Conservation (phyloP, 2,113 vertebrate species). For the Pavo muticus region DNA sequence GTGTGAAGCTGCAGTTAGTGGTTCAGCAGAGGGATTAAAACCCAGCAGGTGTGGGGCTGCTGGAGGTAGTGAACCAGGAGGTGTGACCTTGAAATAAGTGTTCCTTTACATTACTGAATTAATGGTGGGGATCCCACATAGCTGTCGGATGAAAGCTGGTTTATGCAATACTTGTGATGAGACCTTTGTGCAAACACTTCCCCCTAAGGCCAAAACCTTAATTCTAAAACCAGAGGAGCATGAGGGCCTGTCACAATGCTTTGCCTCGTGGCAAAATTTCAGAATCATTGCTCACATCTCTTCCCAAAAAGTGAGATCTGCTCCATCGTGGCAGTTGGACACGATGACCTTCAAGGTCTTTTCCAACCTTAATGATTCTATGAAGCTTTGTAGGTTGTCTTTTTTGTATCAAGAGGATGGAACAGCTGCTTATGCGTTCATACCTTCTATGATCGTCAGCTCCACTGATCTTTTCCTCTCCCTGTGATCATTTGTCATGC, state of each 20-base stretch:
- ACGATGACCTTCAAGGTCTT: neutral
- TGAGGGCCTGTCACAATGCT: neutral
- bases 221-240: neutral
- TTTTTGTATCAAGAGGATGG: neutral
- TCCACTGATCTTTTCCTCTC: slow-evolving; percentile 44
- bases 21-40: neutral
- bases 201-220: neutral
- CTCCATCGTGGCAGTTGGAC: neutral
- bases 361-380: neutral
- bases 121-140: accelerated
- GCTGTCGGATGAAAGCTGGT: neutral
- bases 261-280: neutral
- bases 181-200: accelerated
- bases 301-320: neutral
- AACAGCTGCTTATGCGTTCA: accelerated
- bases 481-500: neutral
- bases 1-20: neutral
- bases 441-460: slow-evolving; percentile 74
- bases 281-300: accelerated
- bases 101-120: accelerated
- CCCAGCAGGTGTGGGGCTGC: accelerated
- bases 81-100: neutral
- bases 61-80: neutral
- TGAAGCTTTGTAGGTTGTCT: neutral
- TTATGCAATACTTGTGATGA: neutral